These are phyloP conservation scores for Mus spicilegus DNA, from an alignment of 2,113 vertebrate genomes.

Conservation along the genomic window DNA sequence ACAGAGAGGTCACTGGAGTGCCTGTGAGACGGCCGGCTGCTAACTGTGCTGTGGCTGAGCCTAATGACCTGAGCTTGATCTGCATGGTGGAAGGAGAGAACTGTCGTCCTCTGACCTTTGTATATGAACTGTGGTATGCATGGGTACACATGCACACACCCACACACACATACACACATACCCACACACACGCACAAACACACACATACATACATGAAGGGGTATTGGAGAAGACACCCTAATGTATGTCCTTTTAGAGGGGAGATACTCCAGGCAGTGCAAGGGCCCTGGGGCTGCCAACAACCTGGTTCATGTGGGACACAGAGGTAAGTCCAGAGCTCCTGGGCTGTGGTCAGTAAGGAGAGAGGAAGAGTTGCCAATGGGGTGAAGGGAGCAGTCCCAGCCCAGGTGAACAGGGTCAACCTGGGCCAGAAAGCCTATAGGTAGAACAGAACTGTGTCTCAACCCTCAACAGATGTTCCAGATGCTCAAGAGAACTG, in stretches of 20 bases:
- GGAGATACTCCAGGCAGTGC: background rate
- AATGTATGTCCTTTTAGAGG: background rate
- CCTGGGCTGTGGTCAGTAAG: background rate
- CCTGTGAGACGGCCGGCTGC: background rate
- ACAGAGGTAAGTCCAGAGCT: background rate
- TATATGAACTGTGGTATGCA: background rate
- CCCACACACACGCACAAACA: background rate
- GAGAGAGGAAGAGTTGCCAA: rapidly evolving
- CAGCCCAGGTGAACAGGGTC: background rate
- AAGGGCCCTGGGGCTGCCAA: background rate
- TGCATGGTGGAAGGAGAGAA: background rate
- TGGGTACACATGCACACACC: background rate
- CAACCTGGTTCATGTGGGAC: too few relatives aligned
- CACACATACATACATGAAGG: background rate
- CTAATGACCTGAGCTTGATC: background rate
- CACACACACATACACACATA: background rate
- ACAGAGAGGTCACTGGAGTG: background rate
- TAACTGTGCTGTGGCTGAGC: background rate
- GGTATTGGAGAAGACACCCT: background rate
- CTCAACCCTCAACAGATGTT: background rate
- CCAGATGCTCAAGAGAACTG: background rate
- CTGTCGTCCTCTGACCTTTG: background rate
- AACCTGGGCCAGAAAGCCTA: background rate
- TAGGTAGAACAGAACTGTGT: background rate
- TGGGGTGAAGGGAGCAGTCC: rapidly evolving